These are phyloP conservation scores for Azorinus chamasolen DNA, from an alignment of 2,888 invertebrate species.

Conservation along the genomic window DNA sequence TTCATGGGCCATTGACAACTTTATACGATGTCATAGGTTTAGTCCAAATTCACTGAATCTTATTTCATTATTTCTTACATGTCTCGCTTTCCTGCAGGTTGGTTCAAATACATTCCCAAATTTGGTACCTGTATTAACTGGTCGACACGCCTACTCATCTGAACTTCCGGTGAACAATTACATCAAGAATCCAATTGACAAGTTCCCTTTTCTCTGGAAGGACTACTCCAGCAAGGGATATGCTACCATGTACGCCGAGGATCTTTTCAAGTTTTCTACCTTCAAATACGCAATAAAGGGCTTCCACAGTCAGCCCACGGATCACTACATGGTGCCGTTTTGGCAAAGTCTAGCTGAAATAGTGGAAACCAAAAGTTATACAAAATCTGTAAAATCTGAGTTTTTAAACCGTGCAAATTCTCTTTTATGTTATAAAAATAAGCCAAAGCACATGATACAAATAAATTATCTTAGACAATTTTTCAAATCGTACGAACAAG, in stretches of 20 bases:
- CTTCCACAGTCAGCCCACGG: conserved; percentile 53
- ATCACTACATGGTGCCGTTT: conserved; percentile 67
- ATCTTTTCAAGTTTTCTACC: conserved; percentile 41
- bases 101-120: conserved; percentile 68
- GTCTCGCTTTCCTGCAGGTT: too few species aligned
- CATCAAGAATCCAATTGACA: conserved; percentile 41
- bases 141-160: conserved; percentile 39
- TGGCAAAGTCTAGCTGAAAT: conserved; percentile 40
- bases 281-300: conserved; percentile 63
- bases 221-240: conserved; percentile 54
- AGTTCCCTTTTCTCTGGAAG: conserved; percentile 62
- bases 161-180: conserved; percentile 50
- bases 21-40: too few species aligned
- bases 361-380: conserved; percentile 7
- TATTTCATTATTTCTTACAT: too few species aligned
- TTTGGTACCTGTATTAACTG: conserved; percentile 56
- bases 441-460: conserved; percentile 86
- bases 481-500: conserved; percentile 88
- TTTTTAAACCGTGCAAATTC: conserved; percentile 55
- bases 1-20: too few species aligned
- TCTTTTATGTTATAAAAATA: conserved; percentile 46
- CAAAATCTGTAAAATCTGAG: conserved; percentile 25
- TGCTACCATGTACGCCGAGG: conserved; percentile 59
- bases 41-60: too few species aligned
- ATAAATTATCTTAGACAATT: conserved; percentile 89